Evolutionary conservation across 2,888 invertebrate genomes (phyloP).

Genomic region (Lysandra coridon): DNA sequence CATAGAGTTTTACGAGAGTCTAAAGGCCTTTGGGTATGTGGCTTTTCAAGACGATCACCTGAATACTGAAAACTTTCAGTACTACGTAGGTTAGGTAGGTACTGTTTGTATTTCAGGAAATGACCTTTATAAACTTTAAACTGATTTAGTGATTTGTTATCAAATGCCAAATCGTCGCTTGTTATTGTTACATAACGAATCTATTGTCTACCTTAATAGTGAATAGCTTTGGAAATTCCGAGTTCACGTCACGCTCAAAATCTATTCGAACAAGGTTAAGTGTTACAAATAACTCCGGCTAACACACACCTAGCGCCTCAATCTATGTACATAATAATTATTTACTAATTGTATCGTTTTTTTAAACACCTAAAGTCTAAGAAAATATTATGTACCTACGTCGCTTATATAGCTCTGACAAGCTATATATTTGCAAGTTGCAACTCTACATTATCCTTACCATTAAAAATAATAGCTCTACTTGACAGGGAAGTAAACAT

Average conservation of each 20-base stretch:
- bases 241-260: constrained; percentile 6
- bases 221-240: constrained; percentile 14
- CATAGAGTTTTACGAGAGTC: too few species aligned
- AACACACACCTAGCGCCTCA: not conserved
- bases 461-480: too few species aligned
- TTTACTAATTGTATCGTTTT: constrained; percentile 8
- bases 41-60: not conserved
- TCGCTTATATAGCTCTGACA: too few species aligned
- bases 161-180: not conserved
- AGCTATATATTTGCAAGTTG: too few species aligned
- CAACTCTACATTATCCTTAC: too few species aligned
- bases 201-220: not conserved
- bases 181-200: not conserved
- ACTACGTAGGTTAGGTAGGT: too few species aligned
- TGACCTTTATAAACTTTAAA: not conserved
- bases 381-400: not conserved
- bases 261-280: constrained; percentile 4
- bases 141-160: not conserved
- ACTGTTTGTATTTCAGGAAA: not conserved
- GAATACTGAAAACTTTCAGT: not conserved
- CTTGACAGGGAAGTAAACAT: too few species aligned
- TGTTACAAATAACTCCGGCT: not conserved
- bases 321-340: not conserved
- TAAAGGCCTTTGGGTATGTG: not conserved
- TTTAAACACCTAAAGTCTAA: not conserved